Conservation (phyloP, 2,797 vertebrate species). For the Sebastolobus alascanus region DNA sequence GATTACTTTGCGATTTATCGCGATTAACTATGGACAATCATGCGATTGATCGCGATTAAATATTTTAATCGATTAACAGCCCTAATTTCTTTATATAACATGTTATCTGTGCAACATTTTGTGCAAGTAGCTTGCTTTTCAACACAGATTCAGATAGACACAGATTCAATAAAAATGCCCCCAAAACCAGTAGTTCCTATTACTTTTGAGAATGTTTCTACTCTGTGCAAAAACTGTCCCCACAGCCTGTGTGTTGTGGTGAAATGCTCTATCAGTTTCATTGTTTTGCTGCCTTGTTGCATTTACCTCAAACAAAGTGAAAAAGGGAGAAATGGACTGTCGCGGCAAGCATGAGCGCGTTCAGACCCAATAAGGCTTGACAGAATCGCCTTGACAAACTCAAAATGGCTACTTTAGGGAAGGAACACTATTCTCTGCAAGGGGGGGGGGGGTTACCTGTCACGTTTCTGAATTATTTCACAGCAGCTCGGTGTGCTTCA, state of each 20-base stretch:
- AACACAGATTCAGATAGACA: slow-evolving; percentile 32
- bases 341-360: slow-evolving; percentile 35
- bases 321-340: slow-evolving; percentile 56
- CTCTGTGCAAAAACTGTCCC: slow-evolving; percentile 56
- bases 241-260: slow-evolving; percentile 47
- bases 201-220: slow-evolving; percentile 47
- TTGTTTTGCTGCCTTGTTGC: slow-evolving; percentile 74
- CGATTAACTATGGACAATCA: no score
- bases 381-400: slow-evolving; percentile 57
- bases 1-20: no score
- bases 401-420: slow-evolving; percentile 56
- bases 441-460: slow-evolving; percentile 4
- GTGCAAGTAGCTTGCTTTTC: background rate
- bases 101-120: slow-evolving; percentile 11
- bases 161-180: slow-evolving; percentile 51
- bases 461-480: slow-evolving; percentile 65
- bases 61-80: background rate
- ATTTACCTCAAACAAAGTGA: slow-evolving; percentile 71
- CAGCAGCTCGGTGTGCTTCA: slow-evolving; percentile 29
- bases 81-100: slow-evolving; percentile 11
- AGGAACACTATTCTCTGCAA: slow-evolving; percentile 23
- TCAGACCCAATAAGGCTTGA: slow-evolving; percentile 60
- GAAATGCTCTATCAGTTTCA: slow-evolving; percentile 68
- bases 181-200: slow-evolving; percentile 48
- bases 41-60: no score